Evolutionary conservation across 2,797 vertebrate genomes (phyloP), one percentile per base, ranked within the genome.

Genomic region (Peromyscus eremicus): DNA sequence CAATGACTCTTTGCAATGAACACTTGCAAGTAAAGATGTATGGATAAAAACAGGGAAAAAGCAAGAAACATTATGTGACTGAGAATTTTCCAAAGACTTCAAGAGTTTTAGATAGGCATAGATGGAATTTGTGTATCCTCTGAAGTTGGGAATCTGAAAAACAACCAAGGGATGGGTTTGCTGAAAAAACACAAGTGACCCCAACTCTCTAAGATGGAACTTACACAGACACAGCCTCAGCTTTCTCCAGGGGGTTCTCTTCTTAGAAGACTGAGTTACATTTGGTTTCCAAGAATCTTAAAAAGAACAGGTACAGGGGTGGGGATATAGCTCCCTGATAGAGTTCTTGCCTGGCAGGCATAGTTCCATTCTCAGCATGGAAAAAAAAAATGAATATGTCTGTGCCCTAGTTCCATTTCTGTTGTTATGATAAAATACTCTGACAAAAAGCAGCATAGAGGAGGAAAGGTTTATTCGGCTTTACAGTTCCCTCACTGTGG

Each of bases 101-200:
- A n/a, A 89, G 60, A 32, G 68, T 95, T 77, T 84, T 79, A 49
- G 40, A 27, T 49, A 57, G 89, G 37, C 43, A 4, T 60, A 70
- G 3, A 86, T 76, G 57, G 75, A 92, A 94, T 90, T 92, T 52
- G 43, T 27, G 34, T 27, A 91, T 62, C 87, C 32, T 83, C 14
- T 92, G 60, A 96, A 77, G 73, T 84, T 92, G 94, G 82, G 94
- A 93, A 92, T 81, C 76, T 94, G 68, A 87, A 34, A 82, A 91
- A 75, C 14, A 43, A 80, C 49, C 19, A 4, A 80, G 34, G 29
- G 82, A 49, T 80, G 64, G n/a, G 49, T 91, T 95, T 71, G 34
- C 83, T 52, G 29, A 76, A 66, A 94, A 94, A 79, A 16, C 66
- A 70, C 88, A 92, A 87, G 68, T 82, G 82, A 85, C 84, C 13